phyloP scores from a whole-genome alignment of 2,797 vertebrate genomes.

The Rousettus madagascariensis region DNA sequence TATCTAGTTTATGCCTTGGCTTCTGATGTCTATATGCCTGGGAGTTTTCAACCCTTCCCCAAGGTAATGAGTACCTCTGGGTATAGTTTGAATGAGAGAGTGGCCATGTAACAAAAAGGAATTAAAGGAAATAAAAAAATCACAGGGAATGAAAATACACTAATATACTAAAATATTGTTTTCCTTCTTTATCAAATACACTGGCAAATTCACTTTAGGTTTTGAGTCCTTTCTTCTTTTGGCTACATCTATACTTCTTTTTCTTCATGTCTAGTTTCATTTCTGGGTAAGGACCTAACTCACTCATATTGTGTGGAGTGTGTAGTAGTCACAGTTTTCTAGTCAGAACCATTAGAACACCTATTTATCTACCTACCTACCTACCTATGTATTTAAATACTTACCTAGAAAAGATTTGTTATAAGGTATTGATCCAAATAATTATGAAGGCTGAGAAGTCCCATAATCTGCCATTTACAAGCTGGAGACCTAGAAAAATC shows the following conservation, averaged over 20 bases:
- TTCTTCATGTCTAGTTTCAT: background rate
- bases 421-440: background rate
- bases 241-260: background rate
- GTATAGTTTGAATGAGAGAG: background rate
- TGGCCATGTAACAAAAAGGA: background rate
- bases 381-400: background rate
- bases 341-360: background rate
- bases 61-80: background rate
- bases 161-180: background rate
- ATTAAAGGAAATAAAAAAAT: background rate
- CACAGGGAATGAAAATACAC: background rate
- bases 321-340: background rate
- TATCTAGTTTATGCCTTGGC: background rate
- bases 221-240: background rate
- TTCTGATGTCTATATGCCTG: background rate
- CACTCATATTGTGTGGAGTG: background rate
- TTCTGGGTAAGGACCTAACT: background rate
- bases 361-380: background rate
- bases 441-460: background rate
- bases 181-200: background rate
- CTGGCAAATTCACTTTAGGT: background rate
- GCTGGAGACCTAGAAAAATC: background rate
- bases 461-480: background rate
- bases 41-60: background rate
- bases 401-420: background rate